A percentile compares a stretch with the other conserved stretches of the same genome.
Evolutionary conservation across 2,888 invertebrate species (phyloP).

Genomic region (Ernsta delagoae): DNA sequence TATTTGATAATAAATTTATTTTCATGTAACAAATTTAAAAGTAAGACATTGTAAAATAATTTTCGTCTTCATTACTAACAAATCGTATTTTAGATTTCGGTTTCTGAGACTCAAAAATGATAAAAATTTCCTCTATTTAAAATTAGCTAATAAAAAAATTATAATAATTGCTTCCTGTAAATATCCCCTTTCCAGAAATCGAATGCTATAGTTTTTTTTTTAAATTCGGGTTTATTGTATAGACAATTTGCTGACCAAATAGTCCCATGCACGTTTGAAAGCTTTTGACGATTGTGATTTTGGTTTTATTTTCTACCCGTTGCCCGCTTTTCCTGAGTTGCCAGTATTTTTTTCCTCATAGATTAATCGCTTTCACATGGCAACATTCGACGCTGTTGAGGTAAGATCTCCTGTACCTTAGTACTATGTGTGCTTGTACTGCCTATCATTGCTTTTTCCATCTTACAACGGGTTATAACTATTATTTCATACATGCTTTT

Average conservation of each 20-base stretch:
- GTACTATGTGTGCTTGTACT: neutral
- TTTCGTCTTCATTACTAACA: too few relatives aligned
- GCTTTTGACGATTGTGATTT: slow-evolving; percentile 85
- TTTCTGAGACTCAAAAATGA: neutral
- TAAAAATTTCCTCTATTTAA: too few relatives aligned
- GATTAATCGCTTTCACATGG: slow-evolving; percentile 57
- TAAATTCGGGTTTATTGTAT: slow-evolving; percentile 7
- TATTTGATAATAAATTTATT: too few relatives aligned
- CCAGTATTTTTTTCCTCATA: slow-evolving; percentile 55
- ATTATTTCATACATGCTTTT: neutral
- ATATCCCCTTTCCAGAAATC: neutral
- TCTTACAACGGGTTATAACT: too few relatives aligned
- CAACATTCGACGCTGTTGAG: slow-evolving; percentile 59
- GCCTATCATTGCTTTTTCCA: too few relatives aligned
- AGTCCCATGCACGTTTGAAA: slow-evolving; percentile 80
- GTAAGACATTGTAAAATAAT: too few relatives aligned
- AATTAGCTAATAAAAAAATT: too few relatives aligned
- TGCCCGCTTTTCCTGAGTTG: slow-evolving; percentile 59
- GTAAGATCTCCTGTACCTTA: slow-evolving; percentile 58
- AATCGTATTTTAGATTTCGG: neutral
- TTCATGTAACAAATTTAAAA: neutral
- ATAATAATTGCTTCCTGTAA: too few relatives aligned
- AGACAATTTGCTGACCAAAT: slow-evolving; percentile 23
- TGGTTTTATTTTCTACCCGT: slow-evolving; percentile 73
- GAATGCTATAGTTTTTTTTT: neutral